phyloP scores from a whole-genome alignment of 2,888 invertebrate species.

The Prosopocoilus inquinatus region DNA sequence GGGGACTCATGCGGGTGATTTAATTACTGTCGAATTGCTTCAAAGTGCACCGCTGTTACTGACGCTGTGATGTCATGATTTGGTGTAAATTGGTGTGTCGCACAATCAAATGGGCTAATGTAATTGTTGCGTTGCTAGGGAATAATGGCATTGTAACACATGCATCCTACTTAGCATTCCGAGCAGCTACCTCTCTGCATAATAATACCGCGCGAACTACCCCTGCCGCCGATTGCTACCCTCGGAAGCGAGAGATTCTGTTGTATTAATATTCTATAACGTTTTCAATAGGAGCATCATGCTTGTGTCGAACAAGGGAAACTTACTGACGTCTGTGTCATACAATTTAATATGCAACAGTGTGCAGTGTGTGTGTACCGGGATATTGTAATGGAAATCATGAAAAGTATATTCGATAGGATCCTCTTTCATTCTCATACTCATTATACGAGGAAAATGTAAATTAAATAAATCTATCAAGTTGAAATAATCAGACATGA shows the following conservation, averaged over 20 bases:
- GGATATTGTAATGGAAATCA: too few species aligned
- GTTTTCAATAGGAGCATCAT: slow-evolving; percentile 1
- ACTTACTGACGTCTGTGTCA: slow-evolving; percentile 1
- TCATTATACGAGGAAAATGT: too few species aligned
- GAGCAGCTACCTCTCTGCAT: slow-evolving; percentile 14
- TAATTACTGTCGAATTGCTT: slow-evolving; percentile 21
- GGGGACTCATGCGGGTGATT: slow-evolving; percentile 22
- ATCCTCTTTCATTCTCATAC: neutral
- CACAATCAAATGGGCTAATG: slow-evolving; percentile 22
- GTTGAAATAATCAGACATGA: too few species aligned
- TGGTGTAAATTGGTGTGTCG: slow-evolving; percentile 27
- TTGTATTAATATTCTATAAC: slow-evolving; percentile 1
- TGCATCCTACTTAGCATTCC: slow-evolving; percentile 27
- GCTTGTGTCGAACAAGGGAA: neutral
- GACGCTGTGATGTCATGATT: slow-evolving; percentile 24
- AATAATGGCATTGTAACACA: slow-evolving; percentile 25
- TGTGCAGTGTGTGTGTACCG: neutral
- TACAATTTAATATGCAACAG: neutral
- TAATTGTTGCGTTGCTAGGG: slow-evolving; percentile 26
- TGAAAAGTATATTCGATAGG: slow-evolving; percentile 7
- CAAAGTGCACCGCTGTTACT: slow-evolving; percentile 14
- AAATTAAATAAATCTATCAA: too few species aligned
- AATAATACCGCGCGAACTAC: neutral
- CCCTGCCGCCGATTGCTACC: neutral
- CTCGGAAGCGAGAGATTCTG: neutral